phyloP scores from a whole-genome alignment of 1,140 invertebrate species.

The Globodera ellingtonae region DNA sequence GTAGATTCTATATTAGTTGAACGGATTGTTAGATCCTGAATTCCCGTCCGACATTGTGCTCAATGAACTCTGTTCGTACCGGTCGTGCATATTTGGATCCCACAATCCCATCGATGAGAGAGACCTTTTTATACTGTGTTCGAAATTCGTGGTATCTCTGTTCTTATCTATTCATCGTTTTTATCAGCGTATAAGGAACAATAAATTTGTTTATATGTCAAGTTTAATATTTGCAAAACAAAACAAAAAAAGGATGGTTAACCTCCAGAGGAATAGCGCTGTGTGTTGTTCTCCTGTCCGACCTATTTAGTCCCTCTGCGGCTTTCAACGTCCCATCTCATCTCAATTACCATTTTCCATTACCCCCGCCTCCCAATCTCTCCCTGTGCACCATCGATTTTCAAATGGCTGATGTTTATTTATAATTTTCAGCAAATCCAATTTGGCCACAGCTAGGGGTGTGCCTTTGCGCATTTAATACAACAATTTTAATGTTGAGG shows the following conservation, averaged over 20 bases:
- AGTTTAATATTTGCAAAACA: no score
- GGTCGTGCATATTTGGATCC: not conserved
- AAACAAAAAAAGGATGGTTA: no score
- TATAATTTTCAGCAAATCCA: not conserved
- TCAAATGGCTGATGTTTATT: not conserved
- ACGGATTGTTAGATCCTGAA: not conserved
- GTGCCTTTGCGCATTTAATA: no score
- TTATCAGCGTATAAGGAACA: not conserved
- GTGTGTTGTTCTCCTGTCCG: no score
- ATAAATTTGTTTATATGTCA: not conserved
- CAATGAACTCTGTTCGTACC: not conserved
- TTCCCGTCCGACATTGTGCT: not conserved
- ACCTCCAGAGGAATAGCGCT: no score
- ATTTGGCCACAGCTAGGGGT: no score
- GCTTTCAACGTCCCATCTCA: not conserved
- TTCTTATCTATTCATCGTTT: not conserved
- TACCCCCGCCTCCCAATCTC: not conserved
- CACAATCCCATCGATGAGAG: not conserved
- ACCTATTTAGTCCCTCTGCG: not conserved
- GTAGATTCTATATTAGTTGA: not conserved
- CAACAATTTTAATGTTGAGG: no score
- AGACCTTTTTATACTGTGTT: not conserved
- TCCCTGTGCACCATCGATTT: not conserved
- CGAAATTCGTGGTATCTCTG: not conserved
- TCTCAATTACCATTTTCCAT: slow-evolving; percentile 3